Conservation (phyloP, 2,797 vertebrate species). For the Dryobates pubescens region DNA sequence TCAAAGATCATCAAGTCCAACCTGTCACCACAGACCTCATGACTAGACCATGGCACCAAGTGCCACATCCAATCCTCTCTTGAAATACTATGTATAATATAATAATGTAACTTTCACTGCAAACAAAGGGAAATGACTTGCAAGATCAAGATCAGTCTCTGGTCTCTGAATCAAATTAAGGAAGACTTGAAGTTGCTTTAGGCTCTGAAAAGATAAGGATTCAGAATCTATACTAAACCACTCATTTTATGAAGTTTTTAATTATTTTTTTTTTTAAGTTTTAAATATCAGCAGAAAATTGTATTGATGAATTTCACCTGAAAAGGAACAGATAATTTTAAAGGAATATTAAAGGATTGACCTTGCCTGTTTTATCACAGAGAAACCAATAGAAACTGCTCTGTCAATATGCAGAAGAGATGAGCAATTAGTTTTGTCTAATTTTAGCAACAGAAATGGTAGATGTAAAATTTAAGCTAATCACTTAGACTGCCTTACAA, state of each 20-base stretch:
- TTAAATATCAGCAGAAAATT: neutral
- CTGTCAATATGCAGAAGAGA: neutral
- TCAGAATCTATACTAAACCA: neutral
- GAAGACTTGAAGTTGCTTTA: neutral
- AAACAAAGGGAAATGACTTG: neutral
- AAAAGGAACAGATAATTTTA: neutral
- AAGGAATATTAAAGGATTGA: neutral
- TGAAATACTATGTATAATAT: too few relatives aligned
- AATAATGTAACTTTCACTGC: neutral
- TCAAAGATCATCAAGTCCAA: too few relatives aligned
- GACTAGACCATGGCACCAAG: too few relatives aligned
- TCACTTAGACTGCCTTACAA: neutral
- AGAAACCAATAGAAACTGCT: neutral
- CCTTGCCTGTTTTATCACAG: neutral
- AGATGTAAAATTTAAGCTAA: neutral
- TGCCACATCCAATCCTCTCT: too few relatives aligned
- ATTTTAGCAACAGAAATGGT: constrained; percentile 3
- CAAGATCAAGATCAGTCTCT: neutral
- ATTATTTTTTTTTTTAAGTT: neutral
- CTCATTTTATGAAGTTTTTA: neutral
- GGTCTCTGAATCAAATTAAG: neutral
- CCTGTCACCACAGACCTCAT: too few relatives aligned
- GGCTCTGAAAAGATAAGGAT: neutral
- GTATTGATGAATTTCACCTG: neutral
- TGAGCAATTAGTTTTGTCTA: neutral